phyloP scores from a whole-genome alignment of 2,797 vertebrate genomes.

The Pangasius sanitwongsei region DNA sequence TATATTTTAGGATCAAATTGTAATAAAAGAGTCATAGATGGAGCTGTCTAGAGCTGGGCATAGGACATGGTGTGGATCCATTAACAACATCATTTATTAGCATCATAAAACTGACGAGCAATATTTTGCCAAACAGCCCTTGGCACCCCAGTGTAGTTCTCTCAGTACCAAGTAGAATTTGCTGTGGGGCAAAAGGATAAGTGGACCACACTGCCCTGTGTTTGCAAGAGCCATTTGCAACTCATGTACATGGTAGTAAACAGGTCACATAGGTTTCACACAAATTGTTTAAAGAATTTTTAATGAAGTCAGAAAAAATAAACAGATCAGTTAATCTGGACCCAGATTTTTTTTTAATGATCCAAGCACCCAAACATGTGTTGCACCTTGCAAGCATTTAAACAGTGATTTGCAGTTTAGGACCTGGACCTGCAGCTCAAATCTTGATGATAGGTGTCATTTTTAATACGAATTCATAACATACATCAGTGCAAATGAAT shows the following conservation, averaged over 20 bases:
- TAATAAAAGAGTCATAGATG: conserved; percentile 73
- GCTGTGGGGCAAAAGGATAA: conserved; percentile 30
- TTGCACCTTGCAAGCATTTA: neutral
- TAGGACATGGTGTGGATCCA: conserved; percentile 73
- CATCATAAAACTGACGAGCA: conserved; percentile 80
- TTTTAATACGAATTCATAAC: neutral
- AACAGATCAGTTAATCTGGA: neutral
- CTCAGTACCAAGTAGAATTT: conserved; percentile 39
- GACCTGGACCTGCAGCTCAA: conserved; percentile 5
- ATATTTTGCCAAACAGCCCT: conserved; percentile 77
- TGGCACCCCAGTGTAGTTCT: conserved; percentile 58
- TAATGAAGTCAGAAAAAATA: conserved; percentile 20
- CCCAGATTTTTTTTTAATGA: neutral
- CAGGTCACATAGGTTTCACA: conserved; percentile 17
- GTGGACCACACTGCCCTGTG: conserved; percentile 43
- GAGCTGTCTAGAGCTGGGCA: conserved; percentile 70
- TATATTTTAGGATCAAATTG: conserved; percentile 83
- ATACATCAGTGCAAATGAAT: neutral
- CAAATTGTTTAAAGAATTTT: conserved; percentile 18
- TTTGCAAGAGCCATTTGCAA: conserved; percentile 25
- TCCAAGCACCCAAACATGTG: neutral
- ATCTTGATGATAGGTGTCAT: neutral
- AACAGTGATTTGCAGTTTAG: conserved; percentile 14
- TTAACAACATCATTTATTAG: conserved; percentile 83
- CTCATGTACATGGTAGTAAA: conserved; percentile 20